Evolutionary conservation across 2,113 vertebrate species (phyloP).

Genomic region (Brachyhypopomus occidentalis): DNA sequence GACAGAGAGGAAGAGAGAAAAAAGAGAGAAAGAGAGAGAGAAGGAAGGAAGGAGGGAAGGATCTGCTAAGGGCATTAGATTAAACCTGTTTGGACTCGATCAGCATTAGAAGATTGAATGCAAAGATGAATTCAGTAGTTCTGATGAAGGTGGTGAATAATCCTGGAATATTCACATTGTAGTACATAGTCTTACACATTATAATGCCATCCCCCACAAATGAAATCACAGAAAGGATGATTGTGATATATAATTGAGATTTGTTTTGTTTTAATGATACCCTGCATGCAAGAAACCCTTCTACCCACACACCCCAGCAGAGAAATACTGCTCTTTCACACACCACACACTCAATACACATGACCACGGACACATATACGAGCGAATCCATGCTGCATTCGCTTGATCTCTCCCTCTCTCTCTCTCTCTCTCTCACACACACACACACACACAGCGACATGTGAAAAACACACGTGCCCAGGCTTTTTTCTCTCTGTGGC

Average conservation of each 20-base stretch:
- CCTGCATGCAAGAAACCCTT: background rate
- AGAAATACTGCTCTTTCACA: background rate
- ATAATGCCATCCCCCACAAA: background rate
- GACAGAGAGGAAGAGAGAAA: constrained; percentile 31
- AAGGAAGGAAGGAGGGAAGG: constrained; percentile 11
- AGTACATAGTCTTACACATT: background rate
- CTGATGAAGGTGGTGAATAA: background rate
- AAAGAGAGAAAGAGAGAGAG: constrained; percentile 7
- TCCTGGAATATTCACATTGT: background rate
- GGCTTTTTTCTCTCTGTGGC: background rate
- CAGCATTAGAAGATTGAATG: constrained; percentile 22
- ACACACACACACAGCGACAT: constrained; percentile 40
- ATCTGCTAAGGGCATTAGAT: constrained; percentile 45
- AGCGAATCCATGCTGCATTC: background rate
- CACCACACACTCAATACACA: background rate
- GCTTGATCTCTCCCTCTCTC: constrained; percentile 20
- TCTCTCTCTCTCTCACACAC: constrained; percentile 33
- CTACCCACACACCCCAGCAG: background rate
- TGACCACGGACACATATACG: background rate
- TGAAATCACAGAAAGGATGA: too few species aligned
- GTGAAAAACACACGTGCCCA: background rate
- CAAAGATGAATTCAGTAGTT: constrained; percentile 13
- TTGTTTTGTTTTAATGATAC: background rate
- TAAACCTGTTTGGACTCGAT: constrained; percentile 28
- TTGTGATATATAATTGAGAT: background rate